Evolutionary conservation across 1,140 invertebrate species (phyloP), one percentile per base, ranked within the genome.

Genomic region (Hyles euphorbiae): DNA sequence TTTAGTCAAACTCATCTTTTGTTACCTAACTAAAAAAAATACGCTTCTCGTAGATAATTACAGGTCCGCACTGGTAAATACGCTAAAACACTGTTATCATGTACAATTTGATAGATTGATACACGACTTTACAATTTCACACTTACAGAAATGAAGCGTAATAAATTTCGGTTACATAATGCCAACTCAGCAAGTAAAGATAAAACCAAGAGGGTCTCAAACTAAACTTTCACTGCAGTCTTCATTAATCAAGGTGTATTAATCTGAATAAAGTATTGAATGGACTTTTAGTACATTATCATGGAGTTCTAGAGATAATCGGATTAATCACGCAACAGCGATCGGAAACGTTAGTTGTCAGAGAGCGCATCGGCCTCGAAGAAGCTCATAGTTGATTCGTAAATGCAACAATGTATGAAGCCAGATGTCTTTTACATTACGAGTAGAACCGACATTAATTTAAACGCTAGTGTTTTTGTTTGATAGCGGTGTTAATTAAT

Each of bases 181-280:
- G 22, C n/a, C 47, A n/a, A 48, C n/a, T 48, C 47, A 12, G 56
- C 50, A 68, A 70, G 63, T 72, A 60, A 60, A 65, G 44, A 46
- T 63, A 68, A 72, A 48, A 11, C 3, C n/a, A 11, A 48, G 22
- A 48, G 50, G 22, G n/a, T 34, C 9, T 33, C 34, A 34, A 34
- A 9, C 32, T 34, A 10, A 32, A 65, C 75, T 75, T 75, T 75
- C 75, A 63, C 75, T 63, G 44, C 54, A 53, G 65, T 58, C 58
- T 67, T 74, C 67, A 78, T 78, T 75, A 78, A 78, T 75, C 70
- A 75, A 70, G 63, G 50, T 51, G 63, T 68, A 75, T 72, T 63
- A 68, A 75, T 75, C 68, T 75, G 58, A 78, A 74, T 67, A 63
- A 67, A 62, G 45, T 11, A 40, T 22, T 53, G 43, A 56, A 53